phyloP scores from a whole-genome alignment of 2,888 invertebrate species.

The Chydorus sphaericus region DNA sequence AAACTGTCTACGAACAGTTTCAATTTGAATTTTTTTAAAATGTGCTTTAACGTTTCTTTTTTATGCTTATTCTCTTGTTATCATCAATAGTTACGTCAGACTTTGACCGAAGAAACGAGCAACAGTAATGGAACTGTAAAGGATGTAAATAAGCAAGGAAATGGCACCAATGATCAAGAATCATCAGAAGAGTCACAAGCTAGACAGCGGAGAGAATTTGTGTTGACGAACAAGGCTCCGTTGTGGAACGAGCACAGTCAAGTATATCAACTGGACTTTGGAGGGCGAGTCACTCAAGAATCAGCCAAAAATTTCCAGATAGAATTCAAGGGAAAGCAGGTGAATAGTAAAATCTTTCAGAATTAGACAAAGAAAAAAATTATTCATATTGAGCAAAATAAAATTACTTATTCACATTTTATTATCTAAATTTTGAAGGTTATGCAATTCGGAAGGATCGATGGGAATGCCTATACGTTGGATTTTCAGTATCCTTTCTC shows the following conservation, averaged over 20 bases:
- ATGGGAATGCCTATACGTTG: constrained; percentile 94
- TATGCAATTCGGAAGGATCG: constrained; percentile 98
- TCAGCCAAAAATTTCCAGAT: constrained; percentile 99
- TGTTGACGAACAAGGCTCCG: constrained; percentile 94
- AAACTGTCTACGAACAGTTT: no score
- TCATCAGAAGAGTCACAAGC: constrained; percentile 11
- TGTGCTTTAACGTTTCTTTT: no score
- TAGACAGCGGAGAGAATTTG: constrained; percentile 52
- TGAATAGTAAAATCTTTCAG: constrained; percentile 27
- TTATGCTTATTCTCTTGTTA: neutral
- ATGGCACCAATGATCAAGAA: neutral
- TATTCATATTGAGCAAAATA: neutral
- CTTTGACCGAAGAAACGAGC: constrained; percentile 5
- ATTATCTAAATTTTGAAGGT: constrained; percentile 44
- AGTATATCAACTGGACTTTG: constrained; percentile 97
- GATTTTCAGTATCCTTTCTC: constrained; percentile 99
- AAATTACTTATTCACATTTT: no score
- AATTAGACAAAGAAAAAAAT: neutral
- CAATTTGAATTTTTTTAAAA: no score
- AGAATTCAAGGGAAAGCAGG: constrained; percentile 90
- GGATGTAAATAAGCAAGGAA: neutral
- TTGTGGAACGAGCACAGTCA: constrained; percentile 99
- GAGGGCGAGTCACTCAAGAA: constrained; percentile 96
- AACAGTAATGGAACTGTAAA: neutral
- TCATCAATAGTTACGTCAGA: constrained; percentile 7